Conservation (phyloP, 2,113 vertebrate species). For the Todiramphus saurophagus region DNA sequence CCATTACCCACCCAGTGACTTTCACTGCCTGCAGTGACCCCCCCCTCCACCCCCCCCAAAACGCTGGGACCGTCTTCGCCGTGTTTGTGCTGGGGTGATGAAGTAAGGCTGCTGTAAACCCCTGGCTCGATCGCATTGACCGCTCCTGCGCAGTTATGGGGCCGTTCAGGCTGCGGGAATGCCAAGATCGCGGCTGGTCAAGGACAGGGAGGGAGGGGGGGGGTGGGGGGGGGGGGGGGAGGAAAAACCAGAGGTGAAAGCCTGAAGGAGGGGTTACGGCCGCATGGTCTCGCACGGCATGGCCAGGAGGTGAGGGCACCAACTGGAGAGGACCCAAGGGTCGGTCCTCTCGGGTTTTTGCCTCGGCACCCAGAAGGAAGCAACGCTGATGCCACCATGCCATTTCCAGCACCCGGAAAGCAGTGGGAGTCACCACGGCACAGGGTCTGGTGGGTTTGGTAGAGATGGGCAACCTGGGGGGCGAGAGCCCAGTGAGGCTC, state of each 20-base stretch:
- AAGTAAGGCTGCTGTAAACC: not conserved
- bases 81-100: not conserved
- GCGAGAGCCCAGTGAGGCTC: not conserved
- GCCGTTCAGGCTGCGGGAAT: not conserved
- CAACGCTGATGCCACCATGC: rapidly evolving
- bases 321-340: not conserved
- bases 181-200: not conserved
- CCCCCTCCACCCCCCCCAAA: not conserved
- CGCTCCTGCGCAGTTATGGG: not conserved
- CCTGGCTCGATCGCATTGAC: rapidly evolving
- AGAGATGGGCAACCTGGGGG: not conserved
- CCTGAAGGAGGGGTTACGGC: not conserved
- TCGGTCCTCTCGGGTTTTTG: too few species aligned
- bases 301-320: not conserved
- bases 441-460: not conserved
- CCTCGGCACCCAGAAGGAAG: not conserved
- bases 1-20: not conserved
- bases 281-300: rapidly evolving
- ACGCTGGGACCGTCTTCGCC: rapidly evolving
- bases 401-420: rapidly evolving
- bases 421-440: rapidly evolving
- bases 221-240: rapidly evolving
- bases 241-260: not conserved
- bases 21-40: not conserved
- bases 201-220: not conserved